Conservation (phyloP, 2,888 invertebrate species). For the Acronicta aceris region DNA sequence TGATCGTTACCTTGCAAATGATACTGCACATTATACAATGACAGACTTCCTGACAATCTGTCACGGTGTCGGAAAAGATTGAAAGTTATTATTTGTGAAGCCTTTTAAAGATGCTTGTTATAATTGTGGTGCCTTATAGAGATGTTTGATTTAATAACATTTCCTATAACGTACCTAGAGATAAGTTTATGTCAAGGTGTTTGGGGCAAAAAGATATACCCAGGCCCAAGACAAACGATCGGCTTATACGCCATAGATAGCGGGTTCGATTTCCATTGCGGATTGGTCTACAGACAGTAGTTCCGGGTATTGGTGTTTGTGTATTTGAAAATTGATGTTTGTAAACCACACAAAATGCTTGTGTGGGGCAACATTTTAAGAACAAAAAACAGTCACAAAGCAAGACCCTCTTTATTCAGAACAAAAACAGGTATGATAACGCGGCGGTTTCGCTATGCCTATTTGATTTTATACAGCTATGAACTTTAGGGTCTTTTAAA, state of each 20-base stretch:
- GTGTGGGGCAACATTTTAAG: too few species aligned
- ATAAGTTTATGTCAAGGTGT: too few species aligned
- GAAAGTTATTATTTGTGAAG: slow-evolving; percentile 14
- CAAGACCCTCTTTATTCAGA: slow-evolving; percentile 4
- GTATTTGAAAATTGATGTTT: too few species aligned
- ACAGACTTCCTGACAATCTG: slow-evolving; percentile 49
- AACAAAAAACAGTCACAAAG: slow-evolving; percentile 1
- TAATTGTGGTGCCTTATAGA: too few species aligned
- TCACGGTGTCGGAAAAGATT: slow-evolving; percentile 48
- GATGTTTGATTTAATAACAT: slow-evolving; percentile 9
- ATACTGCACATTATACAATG: slow-evolving; percentile 11
- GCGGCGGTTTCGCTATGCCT: slow-evolving; percentile 16
- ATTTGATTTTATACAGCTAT: slow-evolving; percentile 33
- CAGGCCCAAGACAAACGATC: too few species aligned
- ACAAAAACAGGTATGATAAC: slow-evolving; percentile 15
- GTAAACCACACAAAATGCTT: too few species aligned
- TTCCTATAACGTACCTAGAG: slow-evolving; percentile 11
- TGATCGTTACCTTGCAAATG: slow-evolving; percentile 34
- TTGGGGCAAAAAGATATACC: too few species aligned
- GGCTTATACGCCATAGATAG: neutral
- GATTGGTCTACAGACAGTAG: too few species aligned
- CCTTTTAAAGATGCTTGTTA: slow-evolving; percentile 27
- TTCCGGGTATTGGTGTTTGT: too few species aligned
- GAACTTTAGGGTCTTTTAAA: slow-evolving; percentile 50
- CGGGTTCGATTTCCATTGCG: too few species aligned